phyloP scores from a whole-genome alignment of 2,797 vertebrate species.

The Lycodopsis pacificus region DNA sequence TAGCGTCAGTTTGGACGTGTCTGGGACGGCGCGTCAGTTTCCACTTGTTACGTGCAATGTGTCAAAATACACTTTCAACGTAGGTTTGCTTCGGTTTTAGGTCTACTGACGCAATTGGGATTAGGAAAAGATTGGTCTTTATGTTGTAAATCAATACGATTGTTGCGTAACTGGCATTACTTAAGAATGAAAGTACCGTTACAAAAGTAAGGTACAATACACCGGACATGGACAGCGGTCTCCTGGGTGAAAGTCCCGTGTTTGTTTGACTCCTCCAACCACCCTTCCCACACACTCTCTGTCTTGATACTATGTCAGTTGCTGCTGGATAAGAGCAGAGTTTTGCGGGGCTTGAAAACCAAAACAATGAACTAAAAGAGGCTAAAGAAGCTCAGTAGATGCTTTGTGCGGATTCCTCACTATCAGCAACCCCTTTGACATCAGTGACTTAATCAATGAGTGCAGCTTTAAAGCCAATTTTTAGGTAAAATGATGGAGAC shows the following conservation, averaged over 20 bases:
- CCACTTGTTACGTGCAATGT: not conserved
- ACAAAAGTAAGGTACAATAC: not conserved
- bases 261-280: not conserved
- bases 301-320: too few species aligned
- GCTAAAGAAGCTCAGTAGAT: not conserved
- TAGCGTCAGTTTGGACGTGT: not conserved
- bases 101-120: not conserved
- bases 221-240: not conserved
- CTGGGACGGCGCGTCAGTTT: not conserved
- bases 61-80: not conserved
- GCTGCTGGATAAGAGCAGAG: not conserved
- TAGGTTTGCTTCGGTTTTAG: not conserved
- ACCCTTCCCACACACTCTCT: not conserved
- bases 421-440: not conserved
- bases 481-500: constrained; percentile 2
- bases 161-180: not conserved
- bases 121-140: not conserved
- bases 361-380: constrained; percentile 25
- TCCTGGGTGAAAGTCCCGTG: not conserved
- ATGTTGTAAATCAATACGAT: not conserved
- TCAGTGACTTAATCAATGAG: not conserved
- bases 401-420: not conserved
- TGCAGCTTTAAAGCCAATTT: constrained; percentile 44
- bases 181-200: not conserved
- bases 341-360: not conserved